Conservation (phyloP, 2,113 vertebrate species). For the Tenrec ecaudatus region DNA sequence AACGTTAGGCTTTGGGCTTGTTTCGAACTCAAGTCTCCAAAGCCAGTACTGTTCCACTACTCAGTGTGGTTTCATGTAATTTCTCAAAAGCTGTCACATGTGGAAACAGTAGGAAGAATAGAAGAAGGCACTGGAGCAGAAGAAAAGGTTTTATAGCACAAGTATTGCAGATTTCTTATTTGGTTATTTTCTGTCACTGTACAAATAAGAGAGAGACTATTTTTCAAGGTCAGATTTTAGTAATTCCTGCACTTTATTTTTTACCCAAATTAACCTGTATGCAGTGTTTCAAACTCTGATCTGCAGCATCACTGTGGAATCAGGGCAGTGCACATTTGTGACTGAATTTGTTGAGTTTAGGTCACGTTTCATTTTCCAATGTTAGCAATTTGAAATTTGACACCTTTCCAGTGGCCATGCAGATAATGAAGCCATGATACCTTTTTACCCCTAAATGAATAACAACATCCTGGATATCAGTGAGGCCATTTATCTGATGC, state of each 20-base stretch:
- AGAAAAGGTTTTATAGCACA: not conserved
- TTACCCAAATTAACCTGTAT: not conserved
- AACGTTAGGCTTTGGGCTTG: not conserved
- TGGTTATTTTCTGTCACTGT: not conserved
- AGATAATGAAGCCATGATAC: not conserved
- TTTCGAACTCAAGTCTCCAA: not conserved
- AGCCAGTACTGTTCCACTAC: not conserved
- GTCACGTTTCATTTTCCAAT: not conserved
- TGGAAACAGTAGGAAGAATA: not conserved
- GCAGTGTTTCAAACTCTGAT: not conserved
- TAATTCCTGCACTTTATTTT: constrained; percentile 13
- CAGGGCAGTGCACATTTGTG: not conserved
- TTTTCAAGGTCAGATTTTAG: not conserved
- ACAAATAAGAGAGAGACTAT: not conserved
- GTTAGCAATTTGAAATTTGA: constrained; percentile 17
- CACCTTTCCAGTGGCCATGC: not conserved
- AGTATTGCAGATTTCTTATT: not conserved
- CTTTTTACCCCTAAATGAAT: not conserved
- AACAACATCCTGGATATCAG: not conserved
- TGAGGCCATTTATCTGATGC: not conserved
- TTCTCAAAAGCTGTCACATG: not conserved
- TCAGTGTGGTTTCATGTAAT: not conserved
- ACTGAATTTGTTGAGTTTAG: constrained; percentile 24
- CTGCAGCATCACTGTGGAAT: not conserved
- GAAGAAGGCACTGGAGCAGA: not conserved